Base-by-base conservation (phyloP, 1,140 invertebrate genomes). In the Agrilus planipennis region DNA sequence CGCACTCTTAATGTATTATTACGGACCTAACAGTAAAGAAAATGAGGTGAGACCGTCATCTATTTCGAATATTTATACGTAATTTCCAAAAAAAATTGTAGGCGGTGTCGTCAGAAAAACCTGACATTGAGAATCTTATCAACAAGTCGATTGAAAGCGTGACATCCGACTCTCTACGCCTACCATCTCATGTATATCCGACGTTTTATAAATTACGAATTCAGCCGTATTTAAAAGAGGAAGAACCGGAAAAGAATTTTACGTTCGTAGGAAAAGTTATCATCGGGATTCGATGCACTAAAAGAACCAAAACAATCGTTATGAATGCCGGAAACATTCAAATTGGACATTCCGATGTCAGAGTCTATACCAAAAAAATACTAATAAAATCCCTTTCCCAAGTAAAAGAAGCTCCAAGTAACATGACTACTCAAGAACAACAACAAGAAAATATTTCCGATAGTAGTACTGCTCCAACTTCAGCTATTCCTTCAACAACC, bases 1-100 rank as follows among this genome's bases (percentile, higher is more conserved):
- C 7, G 40, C 53, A 12, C 29, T 53, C 0, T 25, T 55, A 12
- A 54, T 58, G 50, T 58, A 58, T 39, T 57, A 49, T 39, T 58
- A 58, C 43, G 56, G 56, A 45, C 54, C 54, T 1, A 54, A 50
- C 23, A 45, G 42, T 11, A 47, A 47, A 37, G 20, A 46, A 18
- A 40, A 50, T 39, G 38, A 46, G 52, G 55, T 57, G 50, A 17
- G 14, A 20, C 22, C 14, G 18, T 19, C 17, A 36, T 36, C 17
- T 20, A 21, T 20, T 12, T 2, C 31, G n/a, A 15, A 10, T 32
- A 32, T 7, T 14, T 11, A 21, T 21, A 22, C 21, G 20, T 14
- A 27, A 27, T 9, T 12, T 9, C 7, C 23, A 27, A 7, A 27
- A 27, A 27, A 7, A 25, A 15, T 32, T 32, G 16, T 32, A 14